Conservation (phyloP, 2,113 vertebrate species). For the Pelobates fuscus region DNA sequence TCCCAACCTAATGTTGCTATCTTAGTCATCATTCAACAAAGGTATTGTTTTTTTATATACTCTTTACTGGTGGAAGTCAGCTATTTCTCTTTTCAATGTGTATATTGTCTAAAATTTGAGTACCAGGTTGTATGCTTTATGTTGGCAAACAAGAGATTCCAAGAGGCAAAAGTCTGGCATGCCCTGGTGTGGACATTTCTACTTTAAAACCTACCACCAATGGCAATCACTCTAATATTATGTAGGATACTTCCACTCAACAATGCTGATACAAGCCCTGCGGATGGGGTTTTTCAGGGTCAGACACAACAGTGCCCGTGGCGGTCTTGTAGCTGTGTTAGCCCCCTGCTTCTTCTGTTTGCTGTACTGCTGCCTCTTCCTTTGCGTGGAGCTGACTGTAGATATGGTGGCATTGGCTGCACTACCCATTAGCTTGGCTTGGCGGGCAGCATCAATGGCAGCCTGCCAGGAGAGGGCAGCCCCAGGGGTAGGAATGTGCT, state of each 20-base stretch:
- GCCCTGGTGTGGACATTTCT: no score
- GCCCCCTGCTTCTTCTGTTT: slow-evolving; percentile 95
- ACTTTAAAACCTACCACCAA: no score
- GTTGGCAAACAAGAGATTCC: no score
- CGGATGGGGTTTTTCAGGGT: slow-evolving; percentile 97
- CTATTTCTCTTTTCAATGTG: no score
- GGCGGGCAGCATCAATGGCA: slow-evolving; percentile 92
- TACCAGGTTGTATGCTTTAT: no score
- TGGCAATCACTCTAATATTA: no score
- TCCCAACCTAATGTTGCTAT: no score
- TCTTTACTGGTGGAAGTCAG: no score
- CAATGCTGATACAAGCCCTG: slow-evolving; percentile 97
- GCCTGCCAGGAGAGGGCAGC: slow-evolving; percentile 97
- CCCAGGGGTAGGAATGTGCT: slow-evolving; percentile 90
- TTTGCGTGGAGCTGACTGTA: slow-evolving; percentile 92
- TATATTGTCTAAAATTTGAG: no score
- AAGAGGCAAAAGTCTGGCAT: no score
- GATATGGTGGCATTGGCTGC: slow-evolving; percentile 87
- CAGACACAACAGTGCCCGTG: slow-evolving; percentile 92
- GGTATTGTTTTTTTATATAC: no score
- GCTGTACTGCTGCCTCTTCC: slow-evolving; percentile 90
- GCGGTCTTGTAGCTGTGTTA: slow-evolving; percentile 87
- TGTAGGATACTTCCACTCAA: slow-evolving; percentile 99
- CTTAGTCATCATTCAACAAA: no score
- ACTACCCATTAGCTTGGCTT: slow-evolving; percentile 94